A percentile compares a stretch with the other conserved stretches of the same genome.
Conservation (phyloP, 2,888 invertebrate genomes). For the Epirrhoe tristata region DNA sequence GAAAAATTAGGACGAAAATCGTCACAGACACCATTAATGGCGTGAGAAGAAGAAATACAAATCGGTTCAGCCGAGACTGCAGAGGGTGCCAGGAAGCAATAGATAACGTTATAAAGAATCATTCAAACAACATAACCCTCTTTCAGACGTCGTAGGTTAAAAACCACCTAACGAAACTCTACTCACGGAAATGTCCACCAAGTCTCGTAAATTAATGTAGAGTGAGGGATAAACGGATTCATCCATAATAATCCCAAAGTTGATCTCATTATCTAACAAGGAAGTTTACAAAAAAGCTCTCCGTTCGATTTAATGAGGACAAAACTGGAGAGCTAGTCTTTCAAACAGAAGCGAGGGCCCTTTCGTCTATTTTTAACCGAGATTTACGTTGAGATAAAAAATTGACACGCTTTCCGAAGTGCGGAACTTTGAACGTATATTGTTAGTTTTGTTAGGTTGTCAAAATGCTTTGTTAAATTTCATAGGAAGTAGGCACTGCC, state of each 20-base stretch:
- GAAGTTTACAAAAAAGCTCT: slow-evolving; percentile 27
- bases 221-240: slow-evolving; percentile 5
- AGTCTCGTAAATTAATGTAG: slow-evolving; percentile 1
- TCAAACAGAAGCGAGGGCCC: slow-evolving; percentile 28
- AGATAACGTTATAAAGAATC: no score
- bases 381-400: slow-evolving; percentile 24
- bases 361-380: slow-evolving; percentile 34
- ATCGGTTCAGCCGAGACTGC: no score
- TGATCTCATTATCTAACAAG: slow-evolving; percentile 30
- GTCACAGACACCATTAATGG: no score
- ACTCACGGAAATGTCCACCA: background rate
- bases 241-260: slow-evolving; percentile 23
- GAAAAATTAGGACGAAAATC: no score
- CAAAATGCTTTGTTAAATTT: background rate
- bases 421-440: slow-evolving; percentile 3
- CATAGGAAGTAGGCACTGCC: background rate
- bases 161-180: background rate
- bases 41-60: no score
- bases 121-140: no score
- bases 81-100: no score
- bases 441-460: slow-evolving; percentile 13
- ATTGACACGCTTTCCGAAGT: slow-evolving; percentile 11
- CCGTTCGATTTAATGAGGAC: slow-evolving; percentile 35
- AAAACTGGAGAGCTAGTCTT: slow-evolving; percentile 26
- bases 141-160: background rate